phyloP scores from a whole-genome alignment of 2,888 invertebrate genomes.

The Athetis lepigone region DNA sequence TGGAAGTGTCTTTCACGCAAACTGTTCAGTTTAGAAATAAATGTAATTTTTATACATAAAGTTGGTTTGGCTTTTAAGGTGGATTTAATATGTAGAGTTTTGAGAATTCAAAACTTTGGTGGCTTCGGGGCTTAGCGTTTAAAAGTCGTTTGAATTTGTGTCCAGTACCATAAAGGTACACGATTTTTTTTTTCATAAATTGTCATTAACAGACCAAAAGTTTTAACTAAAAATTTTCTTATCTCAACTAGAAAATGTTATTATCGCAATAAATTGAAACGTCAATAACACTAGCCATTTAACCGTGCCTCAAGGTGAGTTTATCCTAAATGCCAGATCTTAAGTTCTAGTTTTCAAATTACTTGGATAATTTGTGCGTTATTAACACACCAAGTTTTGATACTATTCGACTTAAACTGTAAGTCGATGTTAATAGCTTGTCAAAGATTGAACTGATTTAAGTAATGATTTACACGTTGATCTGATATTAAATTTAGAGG shows the following conservation, averaged over 20 bases:
- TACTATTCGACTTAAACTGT: constrained; percentile 40
- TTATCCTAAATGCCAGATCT: constrained; percentile 30
- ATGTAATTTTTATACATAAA: no score
- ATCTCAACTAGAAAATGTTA: neutral
- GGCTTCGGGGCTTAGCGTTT: no score
- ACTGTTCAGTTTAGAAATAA: no score
- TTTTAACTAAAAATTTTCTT: neutral
- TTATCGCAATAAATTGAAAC: constrained; percentile 7
- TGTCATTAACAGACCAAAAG: no score
- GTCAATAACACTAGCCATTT: constrained; percentile 2
- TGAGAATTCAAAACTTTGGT: no score
- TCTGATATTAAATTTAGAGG: neutral
- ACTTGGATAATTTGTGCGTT: constrained; percentile 44
- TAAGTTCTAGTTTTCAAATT: constrained; percentile 45
- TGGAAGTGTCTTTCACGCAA: no score
- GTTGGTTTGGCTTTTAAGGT: no score
- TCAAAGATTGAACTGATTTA: constrained; percentile 31
- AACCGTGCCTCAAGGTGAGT: constrained; percentile 27
- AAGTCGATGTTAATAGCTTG: constrained; percentile 43
- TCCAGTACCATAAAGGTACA: no score
- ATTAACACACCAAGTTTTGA: constrained; percentile 48
- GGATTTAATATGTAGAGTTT: no score
- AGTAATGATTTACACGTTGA: constrained; percentile 22
- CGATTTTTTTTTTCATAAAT: no score
- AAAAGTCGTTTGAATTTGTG: no score